A percentile compares a stretch with the other conserved stretches of the same genome.
Evolutionary conservation across 2,113 vertebrate species (phyloP).

Genomic region (Solea senegalensis): DNA sequence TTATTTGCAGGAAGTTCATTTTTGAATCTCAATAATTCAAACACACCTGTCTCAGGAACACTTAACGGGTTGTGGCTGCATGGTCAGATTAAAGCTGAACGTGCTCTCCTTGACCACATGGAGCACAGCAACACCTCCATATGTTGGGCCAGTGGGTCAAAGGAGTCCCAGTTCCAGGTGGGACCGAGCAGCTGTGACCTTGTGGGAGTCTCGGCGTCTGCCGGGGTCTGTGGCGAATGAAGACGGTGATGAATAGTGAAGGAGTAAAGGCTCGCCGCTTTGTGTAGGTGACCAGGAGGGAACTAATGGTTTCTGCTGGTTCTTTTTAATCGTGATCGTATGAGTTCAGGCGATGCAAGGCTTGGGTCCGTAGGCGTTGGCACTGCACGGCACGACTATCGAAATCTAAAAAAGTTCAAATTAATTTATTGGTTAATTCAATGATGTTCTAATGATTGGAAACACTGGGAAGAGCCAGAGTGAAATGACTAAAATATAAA

Average conservation of each 20-base stretch:
- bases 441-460: background rate
- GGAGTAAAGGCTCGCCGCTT: slow-evolving; percentile 49
- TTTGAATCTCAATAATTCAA: slow-evolving; percentile 72
- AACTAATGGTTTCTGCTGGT: slow-evolving; percentile 5
- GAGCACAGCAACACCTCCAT: slow-evolving; percentile 57
- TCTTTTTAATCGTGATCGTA: slow-evolving; percentile 13
- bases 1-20: slow-evolving; percentile 16
- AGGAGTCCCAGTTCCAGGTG: slow-evolving; percentile 61
- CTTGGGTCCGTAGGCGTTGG: background rate
- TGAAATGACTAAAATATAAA: background rate
- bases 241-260: slow-evolving; percentile 71
- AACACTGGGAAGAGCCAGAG: background rate
- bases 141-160: slow-evolving; percentile 59
- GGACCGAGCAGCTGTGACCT: slow-evolving; percentile 74
- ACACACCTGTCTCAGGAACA: slow-evolving; percentile 63
- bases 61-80: slow-evolving; percentile 41
- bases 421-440: background rate
- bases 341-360: background rate
- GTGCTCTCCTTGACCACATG: slow-evolving; percentile 44
- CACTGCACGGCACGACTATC: too few relatives aligned
- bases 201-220: slow-evolving; percentile 49
- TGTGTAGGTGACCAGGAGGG: slow-evolving; percentile 56
- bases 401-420: background rate
- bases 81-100: slow-evolving; percentile 66
- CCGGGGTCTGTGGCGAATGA: slow-evolving; percentile 55